Conservation (phyloP, 2,113 vertebrate genomes). For the Telmatochromis sp. region DNA sequence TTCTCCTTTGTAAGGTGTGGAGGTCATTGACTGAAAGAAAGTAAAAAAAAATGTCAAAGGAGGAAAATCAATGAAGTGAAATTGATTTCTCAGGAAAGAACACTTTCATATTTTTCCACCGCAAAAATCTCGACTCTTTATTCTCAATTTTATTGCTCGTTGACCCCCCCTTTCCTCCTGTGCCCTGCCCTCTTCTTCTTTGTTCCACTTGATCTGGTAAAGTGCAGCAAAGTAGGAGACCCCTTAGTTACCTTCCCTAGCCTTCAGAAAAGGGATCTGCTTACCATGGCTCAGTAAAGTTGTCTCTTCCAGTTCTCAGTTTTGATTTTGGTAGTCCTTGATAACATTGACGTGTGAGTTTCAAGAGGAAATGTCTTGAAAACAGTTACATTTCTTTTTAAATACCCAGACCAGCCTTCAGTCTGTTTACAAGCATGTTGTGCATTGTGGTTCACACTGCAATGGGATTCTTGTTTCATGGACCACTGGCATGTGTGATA, state of each 20-base stretch:
- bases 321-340: background rate
- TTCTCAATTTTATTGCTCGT: constrained; percentile 14
- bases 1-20: background rate
- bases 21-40: constrained; percentile 4
- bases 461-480: constrained; percentile 7
- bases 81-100: constrained; percentile 37
- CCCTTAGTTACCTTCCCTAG: background rate
- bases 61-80: constrained; percentile 38
- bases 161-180: constrained; percentile 11
- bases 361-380: background rate
- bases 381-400: background rate
- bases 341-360: background rate
- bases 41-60: background rate
- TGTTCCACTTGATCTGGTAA: background rate
- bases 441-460: background rate
- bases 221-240: background rate
- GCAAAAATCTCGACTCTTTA: constrained; percentile 23
- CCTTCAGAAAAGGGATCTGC: background rate
- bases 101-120: constrained; percentile 21
- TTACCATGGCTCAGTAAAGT: background rate
- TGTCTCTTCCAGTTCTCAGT: background rate
- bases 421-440: background rate
- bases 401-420: background rate
- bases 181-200: background rate
- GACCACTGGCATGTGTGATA: background rate